A percentile compares a stretch with the other conserved stretches of the same genome.
Conservation (phyloP, 2,113 vertebrate species). For the human (Homo sapiens) region DNA sequence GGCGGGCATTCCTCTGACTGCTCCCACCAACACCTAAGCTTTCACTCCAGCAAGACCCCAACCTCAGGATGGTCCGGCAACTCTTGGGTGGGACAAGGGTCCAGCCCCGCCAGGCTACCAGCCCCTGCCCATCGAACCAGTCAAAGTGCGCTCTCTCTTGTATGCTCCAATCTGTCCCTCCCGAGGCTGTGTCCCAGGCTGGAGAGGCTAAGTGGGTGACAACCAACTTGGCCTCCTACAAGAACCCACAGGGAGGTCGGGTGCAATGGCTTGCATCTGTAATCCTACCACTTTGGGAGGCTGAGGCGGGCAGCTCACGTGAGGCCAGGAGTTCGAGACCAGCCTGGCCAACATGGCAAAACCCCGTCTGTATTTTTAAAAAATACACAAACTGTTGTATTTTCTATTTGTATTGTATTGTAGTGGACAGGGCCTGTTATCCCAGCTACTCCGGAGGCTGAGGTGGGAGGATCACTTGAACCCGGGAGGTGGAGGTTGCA, state of each 20-base stretch:
- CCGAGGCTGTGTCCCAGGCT: neutral
- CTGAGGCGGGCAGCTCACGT: too few relatives aligned
- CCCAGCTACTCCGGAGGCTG: too few relatives aligned
- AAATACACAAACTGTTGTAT: too few relatives aligned
- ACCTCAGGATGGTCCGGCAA: neutral
- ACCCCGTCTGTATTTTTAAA: too few relatives aligned
- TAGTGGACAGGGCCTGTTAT: too few relatives aligned
- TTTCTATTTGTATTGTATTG: too few relatives aligned
- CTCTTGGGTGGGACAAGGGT: neutral
- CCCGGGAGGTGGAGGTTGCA: too few relatives aligned
- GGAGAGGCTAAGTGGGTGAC: accelerated
- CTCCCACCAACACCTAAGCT: neutral
- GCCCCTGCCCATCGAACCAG: accelerated
- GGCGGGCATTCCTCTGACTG: accelerated
- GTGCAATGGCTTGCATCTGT: too few relatives aligned
- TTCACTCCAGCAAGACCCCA: neutral
- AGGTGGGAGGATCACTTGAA: too few relatives aligned
- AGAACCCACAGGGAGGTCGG: neutral
- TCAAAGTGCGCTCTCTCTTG: accelerated
- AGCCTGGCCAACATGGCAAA: too few relatives aligned
- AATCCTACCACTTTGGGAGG: too few relatives aligned
- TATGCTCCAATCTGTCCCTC: neutral
- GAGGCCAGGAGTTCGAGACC: too few relatives aligned
- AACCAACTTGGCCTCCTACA: neutral
- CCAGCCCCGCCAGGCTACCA: neutral